phyloP scores from a whole-genome alignment of 2,113 vertebrate species.

The Fregetta grallaria region DNA sequence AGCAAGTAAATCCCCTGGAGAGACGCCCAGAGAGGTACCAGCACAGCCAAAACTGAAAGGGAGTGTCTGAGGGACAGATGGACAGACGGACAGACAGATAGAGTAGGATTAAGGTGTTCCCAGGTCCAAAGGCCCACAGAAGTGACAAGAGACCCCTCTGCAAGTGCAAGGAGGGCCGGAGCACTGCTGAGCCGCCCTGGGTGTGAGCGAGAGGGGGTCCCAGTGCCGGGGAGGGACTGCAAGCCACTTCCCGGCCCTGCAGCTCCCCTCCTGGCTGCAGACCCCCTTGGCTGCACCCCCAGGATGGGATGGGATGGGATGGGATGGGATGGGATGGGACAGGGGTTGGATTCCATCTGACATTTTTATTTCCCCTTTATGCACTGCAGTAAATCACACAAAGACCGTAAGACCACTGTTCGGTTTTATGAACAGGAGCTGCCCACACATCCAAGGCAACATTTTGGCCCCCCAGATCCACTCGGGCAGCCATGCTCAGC shows the following conservation, averaged over 20 bases:
- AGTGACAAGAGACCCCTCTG: not conserved
- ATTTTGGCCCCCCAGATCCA: not conserved
- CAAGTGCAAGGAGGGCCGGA: not conserved
- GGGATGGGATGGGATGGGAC: not conserved
- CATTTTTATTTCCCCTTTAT: not conserved
- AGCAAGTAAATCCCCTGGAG: not conserved
- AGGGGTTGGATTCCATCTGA: not conserved
- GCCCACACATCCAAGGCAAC: not conserved
- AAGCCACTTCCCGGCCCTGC: not conserved
- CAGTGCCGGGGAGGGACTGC: not conserved
- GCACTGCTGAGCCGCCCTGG: not conserved
- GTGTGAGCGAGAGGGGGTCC: not conserved
- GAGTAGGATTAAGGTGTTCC: not conserved
- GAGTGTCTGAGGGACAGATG: not conserved
- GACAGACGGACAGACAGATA: not conserved
- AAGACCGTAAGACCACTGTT: not conserved
- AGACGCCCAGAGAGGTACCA: not conserved
- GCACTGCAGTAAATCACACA: not conserved
- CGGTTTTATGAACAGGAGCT: not conserved
- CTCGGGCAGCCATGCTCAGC: fast-evolving
- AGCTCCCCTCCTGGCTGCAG: not conserved
- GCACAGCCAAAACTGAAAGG: not conserved
- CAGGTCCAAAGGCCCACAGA: not conserved
- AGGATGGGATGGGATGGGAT: not conserved
- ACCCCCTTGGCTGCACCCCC: fast-evolving